These are phyloP conservation scores for Drosophila nr. perissopoda DNA, from an alignment of 2,888 invertebrate genomes.

Conservation along the genomic window DNA sequence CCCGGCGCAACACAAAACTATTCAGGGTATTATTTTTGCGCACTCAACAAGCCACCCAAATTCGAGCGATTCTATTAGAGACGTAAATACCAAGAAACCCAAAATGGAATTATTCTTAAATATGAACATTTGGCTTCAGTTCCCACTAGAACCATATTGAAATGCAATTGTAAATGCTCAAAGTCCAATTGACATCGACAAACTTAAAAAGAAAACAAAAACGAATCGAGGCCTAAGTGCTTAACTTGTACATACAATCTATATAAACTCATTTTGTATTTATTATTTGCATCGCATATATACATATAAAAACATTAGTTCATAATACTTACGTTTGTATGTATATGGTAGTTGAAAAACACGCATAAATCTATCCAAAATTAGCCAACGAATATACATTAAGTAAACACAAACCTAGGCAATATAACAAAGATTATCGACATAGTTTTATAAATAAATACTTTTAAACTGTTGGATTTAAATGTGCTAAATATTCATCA, in stretches of 20 bases:
- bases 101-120: not conserved
- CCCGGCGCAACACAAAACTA: slow-evolving; percentile 84
- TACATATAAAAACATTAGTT: slow-evolving; percentile 24
- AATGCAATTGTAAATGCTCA: slow-evolving; percentile 72
- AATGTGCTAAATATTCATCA: slow-evolving; percentile 1
- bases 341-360: slow-evolving; percentile 73
- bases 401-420: slow-evolving; percentile 52
- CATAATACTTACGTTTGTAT: slow-evolving; percentile 34
- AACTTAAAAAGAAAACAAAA: slow-evolving; percentile 20
- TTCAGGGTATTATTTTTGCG: slow-evolving; percentile 85
- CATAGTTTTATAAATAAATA: not conserved
- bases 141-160: slow-evolving; percentile 26
- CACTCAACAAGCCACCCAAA: slow-evolving; percentile 84
- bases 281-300: slow-evolving; percentile 55
- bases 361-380: slow-evolving; percentile 80
- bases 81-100: not conserved
- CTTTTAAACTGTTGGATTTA: not conserved
- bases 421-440: slow-evolving; percentile 44
- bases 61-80: slow-evolving; percentile 83
- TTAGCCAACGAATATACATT: slow-evolving; percentile 73
- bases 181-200: slow-evolving; percentile 55
- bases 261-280: slow-evolving; percentile 62
- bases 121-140: slow-evolving; percentile 4
- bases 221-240: slow-evolving; percentile 40
- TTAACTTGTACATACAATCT: slow-evolving; percentile 38